Evolutionary conservation across 1,140 invertebrate species (phyloP).

Genomic region (Heliconius congener): DNA sequence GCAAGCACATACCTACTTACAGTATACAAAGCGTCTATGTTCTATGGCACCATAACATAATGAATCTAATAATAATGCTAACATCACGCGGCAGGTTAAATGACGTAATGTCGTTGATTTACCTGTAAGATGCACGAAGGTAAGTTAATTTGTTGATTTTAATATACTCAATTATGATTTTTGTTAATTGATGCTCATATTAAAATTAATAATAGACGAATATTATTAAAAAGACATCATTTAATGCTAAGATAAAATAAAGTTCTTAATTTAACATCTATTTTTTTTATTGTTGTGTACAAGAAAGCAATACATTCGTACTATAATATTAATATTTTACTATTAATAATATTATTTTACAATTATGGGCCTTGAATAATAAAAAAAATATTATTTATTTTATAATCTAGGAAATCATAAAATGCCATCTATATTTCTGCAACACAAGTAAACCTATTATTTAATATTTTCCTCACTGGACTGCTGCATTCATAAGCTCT

Average conservation of each 20-base stretch:
- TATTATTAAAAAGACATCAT: background rate
- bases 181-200: background rate
- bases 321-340: background rate
- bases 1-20: background rate
- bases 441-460: background rate
- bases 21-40: constrained; percentile 3
- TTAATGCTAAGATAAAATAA: background rate
- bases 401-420: background rate
- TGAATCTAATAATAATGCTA: constrained; percentile 52
- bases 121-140: constrained; percentile 37
- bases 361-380: background rate
- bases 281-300: background rate
- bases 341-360: background rate
- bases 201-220: background rate
- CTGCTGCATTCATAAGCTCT: background rate
- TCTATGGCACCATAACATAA: constrained; percentile 28
- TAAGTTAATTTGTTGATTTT: constrained; percentile 30
- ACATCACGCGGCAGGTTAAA: constrained; percentile 39
- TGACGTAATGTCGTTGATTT: constrained; percentile 53
- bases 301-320: background rate
- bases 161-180: background rate
- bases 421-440: background rate
- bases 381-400: background rate
- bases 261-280: background rate
- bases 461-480: background rate